Evolutionary conservation across 53 echinoderm and acorn worm genomes (phyloP), one percentile per base, ranked within the genome.

Genomic region (Echinarachnius parma): DNA sequence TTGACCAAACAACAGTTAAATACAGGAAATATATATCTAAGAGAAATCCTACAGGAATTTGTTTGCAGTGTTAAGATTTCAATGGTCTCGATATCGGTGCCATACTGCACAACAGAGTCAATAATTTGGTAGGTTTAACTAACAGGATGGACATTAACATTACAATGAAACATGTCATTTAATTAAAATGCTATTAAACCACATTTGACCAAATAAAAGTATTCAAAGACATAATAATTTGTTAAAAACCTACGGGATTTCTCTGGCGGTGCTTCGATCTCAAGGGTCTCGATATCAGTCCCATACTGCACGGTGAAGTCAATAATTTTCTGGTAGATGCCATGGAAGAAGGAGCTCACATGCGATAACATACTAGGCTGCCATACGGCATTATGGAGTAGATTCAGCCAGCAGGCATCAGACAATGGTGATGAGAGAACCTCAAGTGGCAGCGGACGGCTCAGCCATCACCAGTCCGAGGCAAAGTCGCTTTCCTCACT

Each of bases 221-320:
- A 39, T 13, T 13, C 42, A 9, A 7, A 39, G 13, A 19, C 50
- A 4, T 49, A 9, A 10, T 14, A 13, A 9, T 49, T 14, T 19
- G 19, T 11, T 2, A 4, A 31, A 20, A 31, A 50, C 68, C 20
- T 68, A 68, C 68, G 25, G 49, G 68, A 50, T 49, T 4, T n/a
- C 27, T 19, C n/a, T 3, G 68, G 50, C 9, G 53, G 68, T 18
- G 68, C 31, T 20, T 68, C 68, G 24, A 52, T 68, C n/a, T n/a
- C n/a, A n/a, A n/a, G n/a, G n/a, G n/a, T n/a, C n/a, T n/a, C n/a
- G n/a, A n/a, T n/a, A n/a, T n/a, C n/a, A 33, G 32, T 68, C 48
- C 52, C 68, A 68, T 68, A 33, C 32, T 52, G 48, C 7, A 68
- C 34, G 18, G 21, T 33, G 68, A 52, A 52, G 21, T 68, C 68